Evolutionary conservation across 1,140 invertebrate genomes (phyloP).

Genomic region (Drosophila hydei): DNA sequence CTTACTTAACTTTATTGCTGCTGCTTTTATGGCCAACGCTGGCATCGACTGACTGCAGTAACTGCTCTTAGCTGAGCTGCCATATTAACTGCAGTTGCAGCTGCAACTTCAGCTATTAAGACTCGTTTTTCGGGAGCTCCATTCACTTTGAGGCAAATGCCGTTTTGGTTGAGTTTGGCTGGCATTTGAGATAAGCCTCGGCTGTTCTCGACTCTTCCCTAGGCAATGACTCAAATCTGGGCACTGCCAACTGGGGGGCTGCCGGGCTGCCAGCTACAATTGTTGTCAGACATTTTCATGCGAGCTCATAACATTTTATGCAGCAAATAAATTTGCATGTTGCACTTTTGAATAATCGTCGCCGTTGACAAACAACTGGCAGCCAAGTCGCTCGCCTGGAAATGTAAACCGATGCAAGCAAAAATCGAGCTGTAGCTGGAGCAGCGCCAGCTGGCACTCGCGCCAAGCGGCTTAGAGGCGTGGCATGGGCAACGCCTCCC

Average conservation of each 20-base stretch:
- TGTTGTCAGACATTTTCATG: slow-evolving; percentile 81
- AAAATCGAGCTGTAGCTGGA: slow-evolving; percentile 39
- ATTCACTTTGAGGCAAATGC: background rate
- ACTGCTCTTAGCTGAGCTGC: slow-evolving; percentile 1
- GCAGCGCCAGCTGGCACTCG: slow-evolving; percentile 62
- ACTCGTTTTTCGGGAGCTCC: background rate
- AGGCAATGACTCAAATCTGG: slow-evolving; percentile 6
- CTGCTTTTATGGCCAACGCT: slow-evolving; percentile 13
- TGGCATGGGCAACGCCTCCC: slow-evolving; percentile 27
- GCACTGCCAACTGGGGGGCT: slow-evolving; percentile 52
- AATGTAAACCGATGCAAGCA: slow-evolving; percentile 35
- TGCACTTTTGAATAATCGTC: slow-evolving; percentile 82
- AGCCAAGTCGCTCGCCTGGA: slow-evolving; percentile 73
- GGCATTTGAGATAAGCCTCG: background rate
- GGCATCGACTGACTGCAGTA: slow-evolving; percentile 1
- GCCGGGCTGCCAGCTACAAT: slow-evolving; percentile 57
- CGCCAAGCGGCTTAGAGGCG: slow-evolving; percentile 21
- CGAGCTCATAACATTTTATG: slow-evolving; percentile 81
- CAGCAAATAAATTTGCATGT: slow-evolving; percentile 80
- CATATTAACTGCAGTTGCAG: slow-evolving; percentile 5
- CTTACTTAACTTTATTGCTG: slow-evolving; percentile 10
- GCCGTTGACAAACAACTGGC: slow-evolving; percentile 74
- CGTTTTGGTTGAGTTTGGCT: background rate
- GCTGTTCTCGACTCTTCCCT: background rate
- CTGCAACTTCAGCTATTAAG: background rate